Percentiles rank a stretch among this genome's conserved stretches.
These are phyloP conservation scores for Oenanthe oenanthe DNA, from an alignment of 2,113 vertebrate species.

Conservation along the genomic window DNA sequence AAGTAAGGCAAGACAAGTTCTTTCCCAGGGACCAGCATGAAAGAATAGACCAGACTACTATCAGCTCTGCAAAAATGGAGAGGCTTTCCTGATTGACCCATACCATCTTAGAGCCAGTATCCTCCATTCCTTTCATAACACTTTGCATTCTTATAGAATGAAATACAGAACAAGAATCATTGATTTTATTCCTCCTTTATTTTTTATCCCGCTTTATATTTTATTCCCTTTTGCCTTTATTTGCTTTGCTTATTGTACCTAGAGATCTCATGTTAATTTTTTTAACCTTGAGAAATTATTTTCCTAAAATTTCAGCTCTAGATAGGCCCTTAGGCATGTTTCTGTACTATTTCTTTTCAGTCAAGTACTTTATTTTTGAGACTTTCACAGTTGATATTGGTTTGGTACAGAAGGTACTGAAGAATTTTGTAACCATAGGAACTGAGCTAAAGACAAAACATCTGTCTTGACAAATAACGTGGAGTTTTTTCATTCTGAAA, in stretches of 20 bases:
- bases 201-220: not conserved
- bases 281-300: not conserved
- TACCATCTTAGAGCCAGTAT: not conserved
- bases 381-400: not conserved
- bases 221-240: not conserved
- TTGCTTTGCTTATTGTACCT: not conserved
- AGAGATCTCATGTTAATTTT: not conserved
- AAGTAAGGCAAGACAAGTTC: not conserved
- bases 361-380: conserved; percentile 11
- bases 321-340: not conserved
- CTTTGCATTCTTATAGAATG: not conserved
- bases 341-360: not conserved
- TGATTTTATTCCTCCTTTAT: not conserved
- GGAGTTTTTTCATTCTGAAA: not conserved
- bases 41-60: not conserved
- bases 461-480: not conserved
- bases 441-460: conserved; percentile 19
- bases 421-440: conserved; percentile 28
- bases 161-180: not conserved
- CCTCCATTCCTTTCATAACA: not conserved
- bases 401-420: not conserved
- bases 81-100: not conserved
- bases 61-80: not conserved
- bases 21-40: not conserved
- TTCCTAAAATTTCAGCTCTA: not conserved